phyloP scores from a whole-genome alignment of 2,797 vertebrate genomes.

The Hydrolagus colliei region DNA sequence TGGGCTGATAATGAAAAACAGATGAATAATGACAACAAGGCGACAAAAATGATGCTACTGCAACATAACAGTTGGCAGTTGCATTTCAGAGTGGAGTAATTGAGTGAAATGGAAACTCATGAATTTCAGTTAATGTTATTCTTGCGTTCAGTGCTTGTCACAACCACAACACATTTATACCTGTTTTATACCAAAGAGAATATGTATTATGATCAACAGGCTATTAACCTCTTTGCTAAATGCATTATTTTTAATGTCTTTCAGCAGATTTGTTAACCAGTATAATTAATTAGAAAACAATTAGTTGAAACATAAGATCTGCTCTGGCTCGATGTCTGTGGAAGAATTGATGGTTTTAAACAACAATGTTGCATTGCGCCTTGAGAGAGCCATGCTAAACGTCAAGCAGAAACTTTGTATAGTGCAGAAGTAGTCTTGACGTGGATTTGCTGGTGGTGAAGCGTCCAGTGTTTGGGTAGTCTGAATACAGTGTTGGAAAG shows the following conservation, averaged over 20 bases:
- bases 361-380: too few species aligned
- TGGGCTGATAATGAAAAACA: constrained; percentile 19
- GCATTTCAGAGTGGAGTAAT: neutral
- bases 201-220: neutral
- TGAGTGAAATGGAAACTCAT: constrained; percentile 18
- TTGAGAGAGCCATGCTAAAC: too few species aligned
- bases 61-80: neutral
- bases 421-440: too few species aligned
- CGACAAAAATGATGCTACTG: neutral
- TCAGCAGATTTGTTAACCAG: too few species aligned
- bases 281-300: too few species aligned
- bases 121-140: neutral
- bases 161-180: constrained; percentile 7
- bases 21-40: constrained; percentile 11
- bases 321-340: too few species aligned
- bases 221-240: neutral
- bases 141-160: neutral
- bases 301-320: too few species aligned
- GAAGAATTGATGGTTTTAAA: too few species aligned
- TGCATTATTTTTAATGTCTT: neutral
- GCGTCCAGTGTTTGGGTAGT: too few species aligned
- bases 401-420: too few species aligned
- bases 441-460: too few species aligned
- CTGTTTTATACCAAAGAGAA: constrained; percentile 9
- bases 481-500: too few species aligned